These are phyloP conservation scores for Asteroscopus sphinx DNA, from an alignment of 2,888 invertebrate species.

Conservation along the genomic window DNA sequence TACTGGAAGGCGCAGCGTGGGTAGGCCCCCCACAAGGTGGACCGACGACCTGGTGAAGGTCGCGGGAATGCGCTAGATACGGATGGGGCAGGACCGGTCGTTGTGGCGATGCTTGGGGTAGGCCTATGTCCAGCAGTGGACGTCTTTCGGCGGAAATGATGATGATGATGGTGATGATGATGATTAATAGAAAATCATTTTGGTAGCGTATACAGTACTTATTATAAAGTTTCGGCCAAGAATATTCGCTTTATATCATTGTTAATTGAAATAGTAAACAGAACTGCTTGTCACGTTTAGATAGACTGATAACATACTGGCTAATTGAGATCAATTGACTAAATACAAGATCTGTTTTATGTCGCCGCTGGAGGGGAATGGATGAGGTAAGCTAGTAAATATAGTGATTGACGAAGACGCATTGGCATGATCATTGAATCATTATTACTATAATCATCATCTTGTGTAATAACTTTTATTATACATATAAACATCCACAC, in stretches of 20 bases:
- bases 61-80: too few species aligned
- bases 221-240: too few species aligned
- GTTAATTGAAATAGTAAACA: slow-evolving; percentile 33
- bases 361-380: slow-evolving; percentile 11
- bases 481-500: too few species aligned
- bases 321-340: slow-evolving; percentile 46
- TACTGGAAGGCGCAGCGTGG: too few species aligned
- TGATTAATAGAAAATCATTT: neutral
- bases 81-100: too few species aligned
- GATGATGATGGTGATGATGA: too few species aligned
- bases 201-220: neutral
- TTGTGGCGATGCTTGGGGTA: too few species aligned
- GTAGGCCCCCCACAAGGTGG: too few species aligned
- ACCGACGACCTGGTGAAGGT: too few species aligned
- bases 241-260: slow-evolving; percentile 1
- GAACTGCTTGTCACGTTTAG: slow-evolving; percentile 24
- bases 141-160: too few species aligned
- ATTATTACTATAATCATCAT: slow-evolving; percentile 9
- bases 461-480: too few species aligned
- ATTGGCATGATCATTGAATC: slow-evolving; percentile 9
- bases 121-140: too few species aligned
- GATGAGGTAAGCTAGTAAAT: slow-evolving; percentile 26
- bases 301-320: slow-evolving; percentile 26
- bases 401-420: neutral
- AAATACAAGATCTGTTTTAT: slow-evolving; percentile 23